These are phyloP conservation scores for Elachura formosa DNA, from an alignment of 2,113 vertebrate species.

Conservation along the genomic window DNA sequence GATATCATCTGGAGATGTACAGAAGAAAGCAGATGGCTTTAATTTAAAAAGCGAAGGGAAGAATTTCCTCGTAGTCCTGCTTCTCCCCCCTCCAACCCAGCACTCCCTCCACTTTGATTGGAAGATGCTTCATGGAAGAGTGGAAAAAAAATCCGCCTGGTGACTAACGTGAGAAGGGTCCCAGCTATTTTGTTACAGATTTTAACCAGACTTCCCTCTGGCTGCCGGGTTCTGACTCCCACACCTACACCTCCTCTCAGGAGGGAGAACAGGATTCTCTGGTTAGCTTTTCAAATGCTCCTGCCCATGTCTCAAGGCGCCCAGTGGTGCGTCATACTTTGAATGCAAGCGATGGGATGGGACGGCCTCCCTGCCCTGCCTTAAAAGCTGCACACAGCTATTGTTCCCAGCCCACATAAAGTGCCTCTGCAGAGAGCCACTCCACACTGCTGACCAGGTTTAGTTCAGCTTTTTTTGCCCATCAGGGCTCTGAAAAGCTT, in stretches of 20 bases:
- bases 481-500: neutral
- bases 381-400: neutral
- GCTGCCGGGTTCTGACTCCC: slow-evolving; percentile 25
- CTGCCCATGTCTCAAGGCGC: slow-evolving; percentile 46
- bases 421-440: neutral
- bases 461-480: neutral
- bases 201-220: slow-evolving; percentile 50
- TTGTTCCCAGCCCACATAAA: neutral
- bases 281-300: slow-evolving; percentile 26
- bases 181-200: slow-evolving; percentile 8
- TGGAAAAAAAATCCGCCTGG: neutral
- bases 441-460: neutral
- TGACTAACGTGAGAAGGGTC: slow-evolving; percentile 35
- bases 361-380: neutral
- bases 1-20: slow-evolving; percentile 60
- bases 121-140: neutral
- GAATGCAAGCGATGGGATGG: neutral
- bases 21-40: slow-evolving; percentile 52
- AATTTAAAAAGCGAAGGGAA: slow-evolving; percentile 10
- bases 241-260: slow-evolving; percentile 56
- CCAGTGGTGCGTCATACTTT: slow-evolving; percentile 31
- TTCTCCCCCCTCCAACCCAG: neutral
- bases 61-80: slow-evolving; percentile 20
- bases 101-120: neutral
- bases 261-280: slow-evolving; percentile 63